Evolutionary conservation across 1,140 invertebrate genomes (phyloP), one percentile per base, ranked within the genome.

Genomic region (Wasmannia auropunctata): DNA sequence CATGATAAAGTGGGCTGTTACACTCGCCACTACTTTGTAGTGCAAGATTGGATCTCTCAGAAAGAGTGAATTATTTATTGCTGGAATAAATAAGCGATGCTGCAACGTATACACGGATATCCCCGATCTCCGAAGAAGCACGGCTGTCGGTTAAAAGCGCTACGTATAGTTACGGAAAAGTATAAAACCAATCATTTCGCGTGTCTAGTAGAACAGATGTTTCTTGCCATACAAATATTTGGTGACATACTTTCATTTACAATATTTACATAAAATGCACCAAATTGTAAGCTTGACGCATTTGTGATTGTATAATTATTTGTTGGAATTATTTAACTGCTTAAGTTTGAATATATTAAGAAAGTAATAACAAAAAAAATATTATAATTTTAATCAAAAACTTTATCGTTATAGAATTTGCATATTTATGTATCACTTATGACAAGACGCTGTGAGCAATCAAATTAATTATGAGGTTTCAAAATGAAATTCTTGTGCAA

Each of bases 51-150:
- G 34, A 58, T 40, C 62, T 67, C 62, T 51, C 62, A 34, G 51
- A 54, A 46, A 49, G 63, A 67, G 37, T 43, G 67, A 60, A 83
- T 83, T 83, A 83, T 83, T 83, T 74, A 74, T 83, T 34, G 49
- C 65, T 31, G 34, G 40, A 83, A 74, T 74, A 58, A 83, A 83
- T 74, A 54, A 81, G 37, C 37, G 79, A 72, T 31, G 67, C 34
- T 31, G 67, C 25, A 31, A 72, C 25, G 65, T 19, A 67, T 7
- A 34, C 74, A 14, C 54, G 34, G 19, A 49, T 49, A 46, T 46
- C 31, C 25, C 16, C 7, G 54, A 40, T 75, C 22, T 76, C 54
- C 7, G 34, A 28, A 40, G 51, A 25, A n/a, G 16, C 37, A 11
- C 6, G 74, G 54, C 54, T 58, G 28, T 54, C 22, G 43, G 31